Conservation (phyloP, 1,140 invertebrate species). For the Archivesica marissinica region DNA sequence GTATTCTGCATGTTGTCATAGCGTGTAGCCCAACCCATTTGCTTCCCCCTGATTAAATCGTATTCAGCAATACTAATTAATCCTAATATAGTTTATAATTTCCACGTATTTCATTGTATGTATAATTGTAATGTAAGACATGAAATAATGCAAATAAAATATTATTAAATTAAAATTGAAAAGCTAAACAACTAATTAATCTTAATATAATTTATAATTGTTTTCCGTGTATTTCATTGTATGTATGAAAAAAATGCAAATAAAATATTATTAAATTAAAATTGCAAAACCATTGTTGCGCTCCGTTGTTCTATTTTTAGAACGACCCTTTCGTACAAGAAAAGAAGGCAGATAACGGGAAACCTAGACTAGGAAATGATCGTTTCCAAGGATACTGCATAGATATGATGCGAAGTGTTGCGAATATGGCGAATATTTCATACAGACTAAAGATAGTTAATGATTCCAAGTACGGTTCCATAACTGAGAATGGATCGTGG, state of each 20-base stretch:
- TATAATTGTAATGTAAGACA: too few species aligned
- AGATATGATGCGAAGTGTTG: constrained; percentile 75
- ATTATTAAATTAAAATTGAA: neutral
- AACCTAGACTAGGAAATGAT: constrained; percentile 79
- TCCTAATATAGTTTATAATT: too few species aligned
- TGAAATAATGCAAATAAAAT: neutral
- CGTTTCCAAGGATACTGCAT: constrained; percentile 88
- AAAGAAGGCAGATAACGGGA: constrained; percentile 38
- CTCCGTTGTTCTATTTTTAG: too few species aligned
- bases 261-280: neutral
- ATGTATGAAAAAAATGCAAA: neutral
- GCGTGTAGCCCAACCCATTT: too few species aligned
- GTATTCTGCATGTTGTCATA: too few species aligned
- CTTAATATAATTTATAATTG: too few species aligned
- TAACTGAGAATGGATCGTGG: constrained; percentile 88
- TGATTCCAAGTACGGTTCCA: constrained; percentile 94
- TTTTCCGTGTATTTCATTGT: too few species aligned
- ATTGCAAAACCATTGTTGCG: neutral
- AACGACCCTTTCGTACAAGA: constrained; percentile 73
- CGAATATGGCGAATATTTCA: constrained; percentile 87
- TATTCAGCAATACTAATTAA: too few species aligned
- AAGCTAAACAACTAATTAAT: too few species aligned
- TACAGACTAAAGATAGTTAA: constrained; percentile 95
- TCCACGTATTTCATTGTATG: too few species aligned
- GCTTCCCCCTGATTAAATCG: too few species aligned